These are phyloP conservation scores for Tympanoctomys barrerae DNA, from an alignment of 2,797 vertebrate genomes.

Conservation along the genomic window DNA sequence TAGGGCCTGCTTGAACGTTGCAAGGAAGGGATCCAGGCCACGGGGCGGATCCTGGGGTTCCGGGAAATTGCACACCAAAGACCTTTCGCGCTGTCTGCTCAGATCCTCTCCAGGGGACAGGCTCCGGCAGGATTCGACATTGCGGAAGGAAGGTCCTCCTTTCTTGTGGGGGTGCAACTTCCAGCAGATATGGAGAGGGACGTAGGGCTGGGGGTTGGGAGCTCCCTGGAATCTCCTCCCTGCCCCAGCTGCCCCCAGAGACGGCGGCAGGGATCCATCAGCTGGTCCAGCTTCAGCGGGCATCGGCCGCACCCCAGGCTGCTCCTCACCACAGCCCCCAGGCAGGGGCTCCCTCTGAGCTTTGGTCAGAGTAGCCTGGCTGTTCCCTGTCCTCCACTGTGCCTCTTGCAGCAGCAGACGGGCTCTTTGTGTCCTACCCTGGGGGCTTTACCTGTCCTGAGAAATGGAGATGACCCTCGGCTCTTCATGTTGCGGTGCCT, in stretches of 20 bases:
- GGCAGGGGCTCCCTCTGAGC: background rate
- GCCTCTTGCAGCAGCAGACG: background rate
- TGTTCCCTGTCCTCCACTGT: too few species aligned
- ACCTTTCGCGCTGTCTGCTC: background rate
- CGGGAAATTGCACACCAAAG: fast-evolving
- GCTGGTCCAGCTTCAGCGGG: fast-evolving
- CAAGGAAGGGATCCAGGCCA: background rate
- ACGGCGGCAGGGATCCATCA: background rate
- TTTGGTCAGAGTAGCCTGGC: background rate
- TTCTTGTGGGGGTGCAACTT: background rate
- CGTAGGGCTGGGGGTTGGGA: background rate
- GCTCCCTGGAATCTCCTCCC: fast-evolving
- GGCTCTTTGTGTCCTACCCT: background rate
- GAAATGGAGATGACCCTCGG: background rate
- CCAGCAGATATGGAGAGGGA: background rate
- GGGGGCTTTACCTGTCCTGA: background rate
- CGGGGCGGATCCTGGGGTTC: background rate
- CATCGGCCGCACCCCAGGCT: background rate
- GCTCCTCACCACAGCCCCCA: background rate
- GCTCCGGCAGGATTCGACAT: background rate
- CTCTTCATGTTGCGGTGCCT: background rate
- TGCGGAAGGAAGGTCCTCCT: background rate
- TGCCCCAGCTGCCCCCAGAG: background rate
- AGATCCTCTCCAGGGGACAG: background rate
- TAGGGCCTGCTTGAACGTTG: background rate